Percentiles rank a stretch among this genome's conserved stretches.
Conservation (phyloP, 2,888 invertebrate species). For the Andrena bicolor region DNA sequence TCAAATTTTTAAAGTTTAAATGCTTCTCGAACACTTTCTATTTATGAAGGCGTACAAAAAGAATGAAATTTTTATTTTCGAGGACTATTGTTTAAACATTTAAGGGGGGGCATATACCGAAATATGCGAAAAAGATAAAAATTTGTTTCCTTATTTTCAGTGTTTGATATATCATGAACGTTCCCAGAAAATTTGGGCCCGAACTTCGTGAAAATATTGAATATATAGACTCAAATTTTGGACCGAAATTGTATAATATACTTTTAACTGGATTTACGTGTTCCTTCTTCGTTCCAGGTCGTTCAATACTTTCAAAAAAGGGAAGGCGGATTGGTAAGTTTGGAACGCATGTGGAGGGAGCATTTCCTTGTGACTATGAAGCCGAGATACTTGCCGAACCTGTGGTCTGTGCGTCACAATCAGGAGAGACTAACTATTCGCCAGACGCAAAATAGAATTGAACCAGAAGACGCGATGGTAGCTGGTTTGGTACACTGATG, state of each 20-base stretch:
- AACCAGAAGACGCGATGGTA: conserved; percentile 80
- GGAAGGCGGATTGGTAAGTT: conserved; percentile 87
- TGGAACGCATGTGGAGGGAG: conserved; percentile 91
- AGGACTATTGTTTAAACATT: too few relatives aligned
- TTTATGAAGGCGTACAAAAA: too few relatives aligned
- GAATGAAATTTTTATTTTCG: too few relatives aligned
- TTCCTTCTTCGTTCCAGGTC: conserved; percentile 83
- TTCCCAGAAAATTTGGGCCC: too few relatives aligned
- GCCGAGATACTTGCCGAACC: conserved; percentile 89
- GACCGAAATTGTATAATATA: not conserved
- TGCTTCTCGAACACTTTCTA: too few relatives aligned
- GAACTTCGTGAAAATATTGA: too few relatives aligned
- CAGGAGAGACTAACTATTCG: conserved; percentile 87
- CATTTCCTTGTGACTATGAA: conserved; percentile 91
- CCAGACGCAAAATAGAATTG: conserved; percentile 81
- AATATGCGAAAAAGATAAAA: too few relatives aligned
- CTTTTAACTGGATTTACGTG: not conserved
- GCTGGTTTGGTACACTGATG: conserved; percentile 74
- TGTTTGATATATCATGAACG: too few relatives aligned
- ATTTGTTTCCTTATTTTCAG: too few relatives aligned
- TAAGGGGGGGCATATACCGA: too few relatives aligned
- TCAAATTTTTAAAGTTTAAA: too few relatives aligned
- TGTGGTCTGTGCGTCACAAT: conserved; percentile 92
- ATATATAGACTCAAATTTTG: too few relatives aligned
- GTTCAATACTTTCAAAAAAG: conserved; percentile 87